A percentile compares a stretch with the other conserved stretches of the same genome.
Evolutionary conservation across 2,888 invertebrate species (phyloP).

Genomic region (Apodemia zela): DNA sequence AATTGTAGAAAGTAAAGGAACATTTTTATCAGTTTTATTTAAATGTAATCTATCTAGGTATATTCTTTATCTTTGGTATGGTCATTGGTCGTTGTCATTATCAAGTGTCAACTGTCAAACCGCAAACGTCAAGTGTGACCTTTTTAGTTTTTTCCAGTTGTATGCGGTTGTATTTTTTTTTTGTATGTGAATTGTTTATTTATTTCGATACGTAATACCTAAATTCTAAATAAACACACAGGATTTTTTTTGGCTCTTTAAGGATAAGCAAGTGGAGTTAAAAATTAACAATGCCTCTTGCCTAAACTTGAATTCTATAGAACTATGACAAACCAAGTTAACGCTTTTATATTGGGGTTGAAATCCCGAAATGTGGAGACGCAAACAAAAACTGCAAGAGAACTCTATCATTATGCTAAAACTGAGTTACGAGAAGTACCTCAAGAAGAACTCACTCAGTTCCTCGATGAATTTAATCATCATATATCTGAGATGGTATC

Average conservation of each 20-base stretch:
- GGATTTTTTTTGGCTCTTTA: not conserved
- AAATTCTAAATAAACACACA: not conserved
- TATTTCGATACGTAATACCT: conserved; percentile 19
- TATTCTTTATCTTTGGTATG: too few relatives aligned
- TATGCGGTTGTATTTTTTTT: too few relatives aligned
- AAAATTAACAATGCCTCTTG: not conserved
- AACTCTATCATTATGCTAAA: conserved; percentile 93
- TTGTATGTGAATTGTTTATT: conserved; percentile 25
- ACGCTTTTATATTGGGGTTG: conserved; percentile 91
- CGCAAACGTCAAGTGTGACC: conserved; percentile 21
- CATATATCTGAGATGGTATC: conserved; percentile 98
- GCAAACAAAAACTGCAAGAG: conserved; percentile 92
- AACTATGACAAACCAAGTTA: conserved; percentile 81
- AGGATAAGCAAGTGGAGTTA: not conserved
- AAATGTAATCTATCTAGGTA: too few relatives aligned
- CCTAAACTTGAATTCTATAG: not conserved
- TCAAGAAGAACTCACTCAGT: conserved; percentile 92
- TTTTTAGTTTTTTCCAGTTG: conserved; percentile 15
- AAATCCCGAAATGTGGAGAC: conserved; percentile 93
- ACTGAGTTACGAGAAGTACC: conserved; percentile 94
- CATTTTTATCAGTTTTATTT: too few relatives aligned
- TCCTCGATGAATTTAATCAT: conserved; percentile 97
- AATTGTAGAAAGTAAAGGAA: too few relatives aligned
- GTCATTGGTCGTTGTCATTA: not conserved
- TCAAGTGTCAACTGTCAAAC: conserved; percentile 16